Percentiles rank a stretch among this genome's conserved stretches.
Conservation (phyloP, 1,140 invertebrate species). For the Lamellibrachia luymesi region DNA sequence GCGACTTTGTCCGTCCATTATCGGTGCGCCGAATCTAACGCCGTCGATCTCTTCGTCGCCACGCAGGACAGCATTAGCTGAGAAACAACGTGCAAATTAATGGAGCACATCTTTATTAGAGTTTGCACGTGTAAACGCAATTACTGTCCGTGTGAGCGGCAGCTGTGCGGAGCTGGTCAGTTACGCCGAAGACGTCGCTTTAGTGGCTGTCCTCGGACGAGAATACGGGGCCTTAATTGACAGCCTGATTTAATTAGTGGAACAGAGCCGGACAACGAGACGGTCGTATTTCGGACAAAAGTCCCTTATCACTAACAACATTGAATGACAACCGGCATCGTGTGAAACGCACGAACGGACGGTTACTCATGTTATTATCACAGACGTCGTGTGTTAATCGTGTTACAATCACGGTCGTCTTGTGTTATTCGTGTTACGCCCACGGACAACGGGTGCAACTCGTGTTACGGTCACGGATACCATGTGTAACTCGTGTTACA, state of each 20-base stretch:
- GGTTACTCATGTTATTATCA: too few species aligned
- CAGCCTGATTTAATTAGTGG: background rate
- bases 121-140: background rate
- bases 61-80: background rate
- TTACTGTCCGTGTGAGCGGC: background rate
- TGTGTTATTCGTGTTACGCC: background rate
- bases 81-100: background rate
- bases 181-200: background rate
- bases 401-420: background rate
- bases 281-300: background rate
- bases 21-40: background rate
- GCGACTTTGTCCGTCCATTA: background rate
- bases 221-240: background rate
- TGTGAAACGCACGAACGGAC: background rate
- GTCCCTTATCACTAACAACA: background rate
- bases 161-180: background rate
- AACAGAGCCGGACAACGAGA: background rate
- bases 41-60: background rate
- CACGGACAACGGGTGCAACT: background rate
- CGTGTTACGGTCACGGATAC: background rate
- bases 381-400: too few species aligned
- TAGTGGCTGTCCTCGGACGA: background rate
- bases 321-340: background rate
- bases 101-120: background rate
- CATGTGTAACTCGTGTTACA: too few species aligned